Evolutionary conservation across 2,888 invertebrate species (phyloP).

Genomic region (Apeira syringaria): DNA sequence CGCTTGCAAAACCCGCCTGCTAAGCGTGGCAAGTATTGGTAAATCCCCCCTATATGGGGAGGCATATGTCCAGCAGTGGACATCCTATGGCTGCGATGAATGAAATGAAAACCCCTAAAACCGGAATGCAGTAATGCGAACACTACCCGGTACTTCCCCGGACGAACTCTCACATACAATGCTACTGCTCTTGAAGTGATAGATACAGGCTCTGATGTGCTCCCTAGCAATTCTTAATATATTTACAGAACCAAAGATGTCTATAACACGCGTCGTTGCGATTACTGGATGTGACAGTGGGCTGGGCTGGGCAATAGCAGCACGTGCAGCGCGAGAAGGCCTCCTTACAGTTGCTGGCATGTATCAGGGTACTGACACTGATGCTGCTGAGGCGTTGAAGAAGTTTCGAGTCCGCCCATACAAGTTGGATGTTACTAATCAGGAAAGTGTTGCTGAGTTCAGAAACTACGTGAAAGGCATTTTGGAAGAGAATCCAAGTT

Average conservation of each 20-base stretch:
- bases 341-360: constrained; percentile 91
- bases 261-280: constrained; percentile 78
- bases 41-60: no score
- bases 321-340: constrained; percentile 84
- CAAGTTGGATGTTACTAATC: constrained; percentile 87
- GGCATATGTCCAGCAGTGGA: no score
- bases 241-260: constrained; percentile 31
- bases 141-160: no score
- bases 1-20: no score
- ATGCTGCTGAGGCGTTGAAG: constrained; percentile 75
- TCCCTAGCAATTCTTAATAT: no score
- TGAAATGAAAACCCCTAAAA: no score
- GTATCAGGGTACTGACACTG: constrained; percentile 81
- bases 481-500: constrained; percentile 72
- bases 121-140: no score
- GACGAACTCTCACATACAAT: no score
- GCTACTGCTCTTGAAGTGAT: no score
- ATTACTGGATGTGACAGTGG: constrained; percentile 95
- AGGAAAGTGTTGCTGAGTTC: constrained; percentile 80
- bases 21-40: no score
- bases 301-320: constrained; percentile 89
- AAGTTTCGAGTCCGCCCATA: constrained; percentile 70
- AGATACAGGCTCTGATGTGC: no score
- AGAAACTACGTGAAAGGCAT: constrained; percentile 67
- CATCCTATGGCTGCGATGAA: no score